phyloP scores from a whole-genome alignment of 1,140 invertebrate species.

The Meloidogyne exigua region DNA sequence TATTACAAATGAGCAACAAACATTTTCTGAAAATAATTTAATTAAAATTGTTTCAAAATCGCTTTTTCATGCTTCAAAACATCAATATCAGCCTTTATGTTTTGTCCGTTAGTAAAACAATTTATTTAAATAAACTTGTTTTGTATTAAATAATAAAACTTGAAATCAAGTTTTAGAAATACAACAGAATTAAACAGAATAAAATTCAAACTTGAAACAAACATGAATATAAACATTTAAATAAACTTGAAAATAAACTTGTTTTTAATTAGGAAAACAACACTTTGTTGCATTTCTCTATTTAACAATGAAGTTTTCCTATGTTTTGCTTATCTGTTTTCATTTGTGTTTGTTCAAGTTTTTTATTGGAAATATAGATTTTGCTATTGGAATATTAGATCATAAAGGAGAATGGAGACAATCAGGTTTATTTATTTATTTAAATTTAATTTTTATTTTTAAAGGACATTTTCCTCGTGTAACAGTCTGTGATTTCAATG shows the following conservation, averaged over 20 bases:
- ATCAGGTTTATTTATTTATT: slow-evolving; percentile 13
- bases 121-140: not conserved
- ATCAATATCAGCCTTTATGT: slow-evolving; percentile 23
- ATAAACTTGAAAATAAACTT: not conserved
- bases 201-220: slow-evolving; percentile 10
- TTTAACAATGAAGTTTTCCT: slow-evolving; percentile 51
- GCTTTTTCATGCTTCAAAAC: slow-evolving; percentile 37
- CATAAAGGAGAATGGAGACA: slow-evolving; percentile 45
- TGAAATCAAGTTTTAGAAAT: too few relatives aligned
- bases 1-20: not conserved
- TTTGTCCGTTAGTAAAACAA: not conserved
- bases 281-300: slow-evolving; percentile 47
- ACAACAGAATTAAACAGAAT: slow-evolving; percentile 16
- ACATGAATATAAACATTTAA: not conserved
- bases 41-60: slow-evolving; percentile 45
- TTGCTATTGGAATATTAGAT: slow-evolving; percentile 43
- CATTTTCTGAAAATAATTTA: slow-evolving; percentile 32
- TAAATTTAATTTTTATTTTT: not conserved
- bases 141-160: too few relatives aligned
- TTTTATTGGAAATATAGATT: slow-evolving; percentile 49
- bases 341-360: slow-evolving; percentile 47
- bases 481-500: slow-evolving; percentile 53
- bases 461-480: slow-evolving; percentile 49
- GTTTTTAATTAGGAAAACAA: slow-evolving; percentile 36
- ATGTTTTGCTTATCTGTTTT: slow-evolving; percentile 46